Base-by-base conservation (phyloP, 2,113 vertebrate species). In the Passer montanus region DNA sequence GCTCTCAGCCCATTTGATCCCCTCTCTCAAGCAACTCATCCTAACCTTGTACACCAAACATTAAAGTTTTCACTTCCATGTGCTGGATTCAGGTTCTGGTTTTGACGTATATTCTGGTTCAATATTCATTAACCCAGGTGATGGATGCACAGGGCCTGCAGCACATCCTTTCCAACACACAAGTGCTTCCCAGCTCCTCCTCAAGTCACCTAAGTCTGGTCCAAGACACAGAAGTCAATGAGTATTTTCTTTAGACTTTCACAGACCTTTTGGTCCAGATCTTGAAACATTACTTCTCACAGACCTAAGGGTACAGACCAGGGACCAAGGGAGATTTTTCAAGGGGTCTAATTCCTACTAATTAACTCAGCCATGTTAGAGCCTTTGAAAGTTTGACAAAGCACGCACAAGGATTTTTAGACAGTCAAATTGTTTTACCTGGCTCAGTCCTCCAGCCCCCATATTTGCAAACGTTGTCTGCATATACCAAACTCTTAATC, bases 11-110 rank as follows among this genome's bases (percentile, higher is more conserved):
- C 30, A 13, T 49, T 75, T 33, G 63, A 63, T 60, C 11, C 10
- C 30, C 23, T 66, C 59, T 30, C 27, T 94, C 89, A 62, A 33
- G 15, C 59, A 85, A 35, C 7, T 80, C 35, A 39, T 46, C 46
- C 72, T 76, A 67, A 67, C 1, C 3, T 43, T 53, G 52, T 35
- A 44, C 31, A 58, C 8, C 27, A 37, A 73, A 69, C 17, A 33
- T 0, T 0, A 64, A 73, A 30, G 23, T 37, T 74, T 85, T 62
- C n/a, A 8, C 49, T 53, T 39, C 60, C 8, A 6, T 28, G 10
- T 15, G 56, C 39, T 63, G 39, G 9, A 37, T 67, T 60, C 50
- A 68, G 20, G 19, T 37, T 85, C 46, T 59, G 13, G 13, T 58
- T 86, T 62, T 24, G 23, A 46, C 18, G 23, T 18, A 6, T 49